Conservation (phyloP, 2,888 invertebrate genomes). For the Uropetala carovei region DNA sequence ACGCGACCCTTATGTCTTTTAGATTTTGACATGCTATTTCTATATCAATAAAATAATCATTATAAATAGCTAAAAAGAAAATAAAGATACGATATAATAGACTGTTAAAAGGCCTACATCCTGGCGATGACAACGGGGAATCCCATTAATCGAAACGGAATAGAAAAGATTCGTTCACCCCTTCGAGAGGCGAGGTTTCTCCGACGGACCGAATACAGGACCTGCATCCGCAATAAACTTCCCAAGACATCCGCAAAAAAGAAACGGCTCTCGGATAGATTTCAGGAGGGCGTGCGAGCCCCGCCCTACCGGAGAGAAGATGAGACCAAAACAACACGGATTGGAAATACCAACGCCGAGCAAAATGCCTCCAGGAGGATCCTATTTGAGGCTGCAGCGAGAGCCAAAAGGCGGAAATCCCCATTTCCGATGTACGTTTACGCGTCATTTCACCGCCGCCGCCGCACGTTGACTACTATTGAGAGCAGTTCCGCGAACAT, state of each 20-base stretch:
- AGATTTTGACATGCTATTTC: too few species aligned
- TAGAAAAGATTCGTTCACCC: neutral
- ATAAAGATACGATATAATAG: too few species aligned
- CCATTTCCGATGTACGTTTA: too few species aligned
- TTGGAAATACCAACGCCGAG: neutral
- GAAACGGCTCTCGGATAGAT: neutral
- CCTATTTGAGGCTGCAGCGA: neutral
- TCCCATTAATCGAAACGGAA: neutral
- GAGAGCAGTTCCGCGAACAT: too few species aligned
- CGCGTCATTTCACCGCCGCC: too few species aligned
- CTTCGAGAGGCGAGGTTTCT: neutral
- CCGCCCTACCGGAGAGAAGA: neutral
- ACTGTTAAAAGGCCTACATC: neutral
- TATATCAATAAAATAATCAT: neutral
- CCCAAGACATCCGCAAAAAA: neutral
- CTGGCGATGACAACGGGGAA: neutral
- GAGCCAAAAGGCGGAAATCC: too few species aligned
- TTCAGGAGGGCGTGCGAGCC: neutral
- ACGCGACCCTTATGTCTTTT: too few species aligned
- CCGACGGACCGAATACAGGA: neutral
- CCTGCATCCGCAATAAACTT: neutral
- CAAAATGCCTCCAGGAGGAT: neutral
- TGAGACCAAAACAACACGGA: neutral
- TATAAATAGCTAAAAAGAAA: too few species aligned
- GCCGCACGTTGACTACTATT: too few species aligned